phyloP scores from a whole-genome alignment of 2,888 invertebrate species.

The Andrena marginata region DNA sequence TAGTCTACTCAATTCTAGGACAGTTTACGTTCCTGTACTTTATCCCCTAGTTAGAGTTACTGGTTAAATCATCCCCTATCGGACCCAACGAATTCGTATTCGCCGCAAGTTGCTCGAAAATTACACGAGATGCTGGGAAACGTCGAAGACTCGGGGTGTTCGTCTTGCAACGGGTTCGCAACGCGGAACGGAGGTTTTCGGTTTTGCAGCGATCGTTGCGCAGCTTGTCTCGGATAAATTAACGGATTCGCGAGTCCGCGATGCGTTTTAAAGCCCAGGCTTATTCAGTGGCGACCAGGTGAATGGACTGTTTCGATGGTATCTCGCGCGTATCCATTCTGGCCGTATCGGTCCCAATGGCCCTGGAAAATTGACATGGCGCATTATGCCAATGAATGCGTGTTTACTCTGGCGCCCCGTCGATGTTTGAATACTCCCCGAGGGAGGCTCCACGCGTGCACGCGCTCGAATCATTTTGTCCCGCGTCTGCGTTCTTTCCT shows the following conservation, averaged over 20 bases:
- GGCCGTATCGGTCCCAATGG: conserved; percentile 52
- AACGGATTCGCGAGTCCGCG: conserved; percentile 50
- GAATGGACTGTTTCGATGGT: conserved; percentile 58
- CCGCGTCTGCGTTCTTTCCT: neutral
- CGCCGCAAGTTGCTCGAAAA: neutral
- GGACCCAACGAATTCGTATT: neutral
- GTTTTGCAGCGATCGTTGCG: neutral
- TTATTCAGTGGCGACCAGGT: conserved; percentile 48
- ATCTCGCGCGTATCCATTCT: conserved; percentile 43
- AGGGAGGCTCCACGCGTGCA: neutral
- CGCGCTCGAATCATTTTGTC: conserved; percentile 23
- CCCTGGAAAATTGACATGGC: conserved; percentile 56
- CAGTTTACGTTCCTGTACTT: no score
- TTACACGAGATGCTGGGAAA: no score
- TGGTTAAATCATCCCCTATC: neutral
- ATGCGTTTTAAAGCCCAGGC: conserved; percentile 56
- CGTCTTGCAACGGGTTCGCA: neutral
- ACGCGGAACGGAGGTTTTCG: conserved; percentile 16
- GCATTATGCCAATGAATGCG: conserved; percentile 61
- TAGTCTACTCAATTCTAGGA: no score
- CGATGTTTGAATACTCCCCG: conserved; percentile 19
- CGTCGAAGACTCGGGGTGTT: neutral
- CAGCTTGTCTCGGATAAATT: conserved; percentile 49
- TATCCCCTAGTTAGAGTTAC: no score
- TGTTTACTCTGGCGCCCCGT: conserved; percentile 24